Evolutionary conservation across 2,888 invertebrate species (phyloP).

Genomic region (Halictus quadricinctus): DNA sequence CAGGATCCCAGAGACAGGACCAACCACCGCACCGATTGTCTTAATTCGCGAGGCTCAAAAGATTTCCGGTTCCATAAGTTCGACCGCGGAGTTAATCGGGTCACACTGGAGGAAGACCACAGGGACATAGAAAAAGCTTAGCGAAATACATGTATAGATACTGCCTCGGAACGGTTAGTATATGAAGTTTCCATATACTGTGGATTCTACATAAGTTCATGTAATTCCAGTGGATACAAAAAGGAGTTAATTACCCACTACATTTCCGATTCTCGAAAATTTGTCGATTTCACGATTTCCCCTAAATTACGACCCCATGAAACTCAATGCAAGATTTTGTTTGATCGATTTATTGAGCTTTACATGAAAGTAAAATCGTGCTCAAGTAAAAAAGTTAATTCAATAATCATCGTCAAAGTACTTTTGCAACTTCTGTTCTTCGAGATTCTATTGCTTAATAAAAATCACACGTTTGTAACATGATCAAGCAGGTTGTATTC

Average conservation of each 20-base stretch:
- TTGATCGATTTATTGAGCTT: too few species aligned
- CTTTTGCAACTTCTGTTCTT: too few species aligned
- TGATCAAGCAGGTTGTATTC: too few species aligned
- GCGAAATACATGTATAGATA: background rate
- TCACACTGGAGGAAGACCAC: background rate
- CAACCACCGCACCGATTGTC: conserved; percentile 39
- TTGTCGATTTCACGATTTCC: background rate
- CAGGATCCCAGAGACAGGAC: conserved; percentile 13
- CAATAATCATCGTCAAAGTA: too few species aligned
- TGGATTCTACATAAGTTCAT: background rate
- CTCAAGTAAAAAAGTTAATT: too few species aligned
- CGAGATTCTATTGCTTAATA: too few species aligned
- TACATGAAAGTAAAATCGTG: too few species aligned
- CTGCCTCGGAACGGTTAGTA: background rate
- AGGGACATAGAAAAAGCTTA: conserved; percentile 5
- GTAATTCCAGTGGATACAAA: background rate
- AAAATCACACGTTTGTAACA: too few species aligned
- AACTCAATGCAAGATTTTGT: too few species aligned
- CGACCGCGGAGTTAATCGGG: conserved; percentile 12
- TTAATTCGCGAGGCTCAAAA: conserved; percentile 29
- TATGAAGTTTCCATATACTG: background rate
- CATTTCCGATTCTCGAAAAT: background rate
- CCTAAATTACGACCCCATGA: too few species aligned
- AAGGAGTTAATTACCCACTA: background rate
- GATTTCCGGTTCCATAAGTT: conserved; percentile 38